These are phyloP conservation scores for Acrocera orbiculus DNA, from an alignment of 2,888 invertebrate species.

Conservation along the genomic window DNA sequence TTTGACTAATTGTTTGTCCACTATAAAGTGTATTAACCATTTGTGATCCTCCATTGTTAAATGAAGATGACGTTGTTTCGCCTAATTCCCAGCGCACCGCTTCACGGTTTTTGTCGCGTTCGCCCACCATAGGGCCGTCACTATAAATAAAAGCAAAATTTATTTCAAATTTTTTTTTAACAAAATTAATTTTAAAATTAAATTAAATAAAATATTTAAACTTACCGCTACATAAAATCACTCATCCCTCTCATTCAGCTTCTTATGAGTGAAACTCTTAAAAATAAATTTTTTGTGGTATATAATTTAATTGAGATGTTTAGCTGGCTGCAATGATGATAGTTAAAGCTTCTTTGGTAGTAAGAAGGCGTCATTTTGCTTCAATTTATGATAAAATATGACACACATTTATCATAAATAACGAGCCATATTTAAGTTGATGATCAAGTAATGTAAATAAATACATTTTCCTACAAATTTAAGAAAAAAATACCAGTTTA, in stretches of 20 bases:
- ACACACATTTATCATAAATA: too few relatives aligned
- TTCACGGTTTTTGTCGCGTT: conserved; percentile 35
- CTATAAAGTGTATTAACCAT: conserved; percentile 32
- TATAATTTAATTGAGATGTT: too few relatives aligned
- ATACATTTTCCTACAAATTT: too few relatives aligned
- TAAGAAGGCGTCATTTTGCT: too few relatives aligned
- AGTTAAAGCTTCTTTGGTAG: too few relatives aligned
- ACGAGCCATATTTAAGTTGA: too few relatives aligned
- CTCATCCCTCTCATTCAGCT: conserved; percentile 27
- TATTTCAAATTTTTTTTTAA: not conserved
- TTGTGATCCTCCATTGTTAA: conserved; percentile 32
- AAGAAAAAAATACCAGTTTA: too few relatives aligned
- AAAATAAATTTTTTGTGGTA: too few relatives aligned
- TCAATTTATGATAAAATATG: too few relatives aligned
- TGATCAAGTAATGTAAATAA: too few relatives aligned
- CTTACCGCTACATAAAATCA: conserved; percentile 33
- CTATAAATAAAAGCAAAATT: conserved; percentile 6
- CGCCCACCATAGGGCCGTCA: conserved; percentile 34
- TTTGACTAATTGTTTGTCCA: conserved; percentile 31
- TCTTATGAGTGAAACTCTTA: too few relatives aligned
- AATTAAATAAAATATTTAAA: conserved; percentile 9
- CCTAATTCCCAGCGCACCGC: conserved; percentile 35
- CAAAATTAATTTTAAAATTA: not conserved
- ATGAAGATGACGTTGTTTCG: conserved; percentile 35
- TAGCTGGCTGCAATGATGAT: too few relatives aligned